Evolutionary conservation across 2,888 invertebrate species (phyloP).

Genomic region (Pseudoips prasinana): DNA sequence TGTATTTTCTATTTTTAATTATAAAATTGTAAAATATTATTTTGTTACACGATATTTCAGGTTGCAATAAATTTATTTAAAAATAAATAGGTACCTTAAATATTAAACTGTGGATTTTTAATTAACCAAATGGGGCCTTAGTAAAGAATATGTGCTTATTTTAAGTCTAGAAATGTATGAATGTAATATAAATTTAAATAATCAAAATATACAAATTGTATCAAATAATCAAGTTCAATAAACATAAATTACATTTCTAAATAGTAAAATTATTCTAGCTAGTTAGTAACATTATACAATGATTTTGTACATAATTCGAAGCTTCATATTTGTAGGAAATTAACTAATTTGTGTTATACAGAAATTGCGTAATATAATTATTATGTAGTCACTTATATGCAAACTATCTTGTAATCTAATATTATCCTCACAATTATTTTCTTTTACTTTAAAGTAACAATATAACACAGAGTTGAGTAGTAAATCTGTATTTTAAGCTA

Average conservation of each 20-base stretch:
- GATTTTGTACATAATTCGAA: conserved; percentile 74
- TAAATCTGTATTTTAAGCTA: too few species aligned
- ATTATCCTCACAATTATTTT: too few species aligned
- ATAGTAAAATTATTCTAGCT: conserved; percentile 68
- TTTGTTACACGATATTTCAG: too few species aligned
- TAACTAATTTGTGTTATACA: conserved; percentile 35
- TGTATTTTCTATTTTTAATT: too few species aligned
- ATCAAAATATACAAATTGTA: conserved; percentile 34
- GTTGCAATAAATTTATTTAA: too few species aligned
- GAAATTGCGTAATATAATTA: conserved; percentile 7
- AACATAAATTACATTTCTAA: conserved; percentile 26
- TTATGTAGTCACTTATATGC: conserved; percentile 6
- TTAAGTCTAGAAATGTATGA: conserved; percentile 18
- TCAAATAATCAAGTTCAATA: conserved; percentile 21
- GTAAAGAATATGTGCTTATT: conserved; percentile 19
- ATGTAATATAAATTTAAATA: conserved; percentile 20
- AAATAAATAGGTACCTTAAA: too few species aligned
- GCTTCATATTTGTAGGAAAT: conserved; percentile 53
- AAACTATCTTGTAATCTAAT: conserved; percentile 8
- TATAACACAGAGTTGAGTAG: too few species aligned
- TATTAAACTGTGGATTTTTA: neutral
- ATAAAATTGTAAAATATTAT: too few species aligned
- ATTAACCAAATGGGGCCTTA: conserved; percentile 25
- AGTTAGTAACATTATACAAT: conserved; percentile 58
- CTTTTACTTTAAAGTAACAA: too few species aligned